Base-by-base conservation (phyloP, 2,113 vertebrate species). In the Triplophysa rosa region DNA sequence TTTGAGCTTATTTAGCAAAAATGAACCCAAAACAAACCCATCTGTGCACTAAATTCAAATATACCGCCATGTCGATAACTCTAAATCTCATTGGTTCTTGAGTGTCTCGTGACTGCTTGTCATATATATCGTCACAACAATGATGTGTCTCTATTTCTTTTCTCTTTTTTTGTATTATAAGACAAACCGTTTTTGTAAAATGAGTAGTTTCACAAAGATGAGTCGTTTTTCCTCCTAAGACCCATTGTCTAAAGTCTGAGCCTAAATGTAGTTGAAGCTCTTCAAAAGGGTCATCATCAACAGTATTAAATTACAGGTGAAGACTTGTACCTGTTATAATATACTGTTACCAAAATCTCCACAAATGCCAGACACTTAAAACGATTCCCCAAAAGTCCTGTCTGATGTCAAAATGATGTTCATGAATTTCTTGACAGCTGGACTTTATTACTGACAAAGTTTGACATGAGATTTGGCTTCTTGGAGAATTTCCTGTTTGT, bases 261-360 rank as follows among this genome's bases (percentile, higher is more conserved):
- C 16, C 14, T 6, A 16, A 2, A 47, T 47, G 14, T 17, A 17
- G 40, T 52, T 33, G 4, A n/a, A 54, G 24, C 67, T 72, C 29
- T 72, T 23, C 69, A 56, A 56, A 56, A 71, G 47, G 49, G 12
- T 33, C 24, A 7, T 33, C 68, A 71, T 71, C 52, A 72, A 7
- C 16, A 42, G 70, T 72, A 37, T 72, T 24, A 56, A 5, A 2
- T 59, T 42, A 42, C 70, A 59, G 19, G 19, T 17, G 1, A 19
- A 21, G 49, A n/a, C 16, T 69, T 10, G 9, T 69, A 19, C 17
- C 54, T 58, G 5, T 17, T 56, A 56, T 17, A 56, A 56, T 56
- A 19, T 58, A 58, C 8, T 21, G 19, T 58, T 58, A 21, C 54
- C 9, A 21, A 58, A 21, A 8, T 58, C 54, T 10, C 21, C 7